Percentiles rank a stretch among this genome's conserved stretches.
phyloP scores from a whole-genome alignment of 1,140 invertebrate genomes.

The Glomeris maerens region DNA sequence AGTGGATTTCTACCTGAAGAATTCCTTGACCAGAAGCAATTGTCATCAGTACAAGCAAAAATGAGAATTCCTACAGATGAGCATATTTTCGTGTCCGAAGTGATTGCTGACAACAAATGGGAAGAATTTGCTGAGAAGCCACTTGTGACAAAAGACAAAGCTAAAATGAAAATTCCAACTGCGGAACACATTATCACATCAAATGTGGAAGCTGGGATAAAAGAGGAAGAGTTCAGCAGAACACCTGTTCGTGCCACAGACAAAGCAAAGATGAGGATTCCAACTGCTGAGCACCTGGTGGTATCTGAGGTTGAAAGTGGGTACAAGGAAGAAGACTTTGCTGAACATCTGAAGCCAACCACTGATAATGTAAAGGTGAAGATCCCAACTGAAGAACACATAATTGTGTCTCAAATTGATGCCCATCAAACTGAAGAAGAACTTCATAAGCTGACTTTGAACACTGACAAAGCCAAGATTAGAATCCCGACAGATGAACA shows the following conservation, averaged over 20 bases:
- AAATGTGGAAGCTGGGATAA: slow-evolving; percentile 12
- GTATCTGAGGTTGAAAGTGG: background rate
- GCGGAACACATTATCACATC: background rate
- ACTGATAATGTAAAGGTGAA: background rate
- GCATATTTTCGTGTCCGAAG: slow-evolving; percentile 1
- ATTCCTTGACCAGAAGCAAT: background rate
- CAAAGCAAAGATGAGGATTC: slow-evolving; percentile 26
- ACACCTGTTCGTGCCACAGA: slow-evolving; percentile 23
- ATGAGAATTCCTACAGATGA: background rate
- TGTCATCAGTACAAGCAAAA: background rate
- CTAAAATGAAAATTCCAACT: background rate
- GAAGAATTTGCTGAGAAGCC: background rate
- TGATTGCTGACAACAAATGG: background rate
- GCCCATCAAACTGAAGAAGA: slow-evolving; percentile 32
- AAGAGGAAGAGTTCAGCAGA: slow-evolving; percentile 23
- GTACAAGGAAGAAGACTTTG: slow-evolving; percentile 18
- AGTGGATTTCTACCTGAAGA: background rate
- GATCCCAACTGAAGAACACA: slow-evolving; percentile 23
- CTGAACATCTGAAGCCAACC: slow-evolving; percentile 14
- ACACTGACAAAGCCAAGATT: background rate
- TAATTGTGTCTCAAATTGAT: slow-evolving; percentile 35
- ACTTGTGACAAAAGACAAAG: background rate
- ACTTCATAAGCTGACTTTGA: background rate
- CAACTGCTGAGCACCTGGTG: slow-evolving; percentile 16
- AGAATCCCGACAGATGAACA: background rate